A percentile compares a stretch with the other conserved stretches of the same genome.
These are phyloP conservation scores for Trachelipus rathkii DNA, from an alignment of 1,140 invertebrate species.

Conservation along the genomic window DNA sequence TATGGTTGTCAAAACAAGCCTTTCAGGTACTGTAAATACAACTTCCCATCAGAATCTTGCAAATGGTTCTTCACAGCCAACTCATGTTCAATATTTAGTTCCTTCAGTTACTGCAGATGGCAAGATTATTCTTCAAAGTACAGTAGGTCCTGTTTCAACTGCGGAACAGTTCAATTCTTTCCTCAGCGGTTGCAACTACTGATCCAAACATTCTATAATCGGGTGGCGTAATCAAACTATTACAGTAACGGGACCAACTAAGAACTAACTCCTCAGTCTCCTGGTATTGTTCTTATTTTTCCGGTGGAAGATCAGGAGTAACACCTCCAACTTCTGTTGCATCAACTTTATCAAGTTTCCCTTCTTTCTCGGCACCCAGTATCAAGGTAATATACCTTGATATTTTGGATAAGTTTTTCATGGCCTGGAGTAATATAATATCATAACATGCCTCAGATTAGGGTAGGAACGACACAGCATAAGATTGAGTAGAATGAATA, in stretches of 20 bases:
- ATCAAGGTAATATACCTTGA: neutral
- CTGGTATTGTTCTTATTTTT: constrained; percentile 7
- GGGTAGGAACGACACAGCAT: too few species aligned
- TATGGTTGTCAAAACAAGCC: constrained; percentile 37
- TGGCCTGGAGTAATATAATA: too few species aligned
- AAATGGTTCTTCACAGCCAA: neutral
- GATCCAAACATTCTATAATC: constrained; percentile 14
- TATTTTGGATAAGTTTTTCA: too few species aligned
- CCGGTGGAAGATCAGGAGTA: neutral
- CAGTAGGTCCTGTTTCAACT: constrained; percentile 33
- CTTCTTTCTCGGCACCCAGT: constrained; percentile 3
- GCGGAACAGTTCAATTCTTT: constrained; percentile 32
- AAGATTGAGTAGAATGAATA: too few species aligned
- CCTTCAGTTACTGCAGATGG: constrained; percentile 41
- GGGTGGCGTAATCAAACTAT: constrained; percentile 40
- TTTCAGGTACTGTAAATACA: constrained; percentile 19
- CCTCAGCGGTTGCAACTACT: constrained; percentile 32
- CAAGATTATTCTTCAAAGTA: constrained; percentile 38
- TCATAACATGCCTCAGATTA: too few species aligned
- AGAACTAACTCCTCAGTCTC: constrained; percentile 6
- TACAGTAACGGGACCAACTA: constrained; percentile 28
- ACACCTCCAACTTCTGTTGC: constrained; percentile 7
- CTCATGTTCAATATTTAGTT: constrained; percentile 43
- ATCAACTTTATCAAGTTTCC: constrained; percentile 18
- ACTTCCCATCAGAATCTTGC: neutral